Percentiles rank a stretch among this genome's conserved stretches.
phyloP scores from a whole-genome alignment of 2,113 vertebrate genomes.

The Phaethornis superciliosus region DNA sequence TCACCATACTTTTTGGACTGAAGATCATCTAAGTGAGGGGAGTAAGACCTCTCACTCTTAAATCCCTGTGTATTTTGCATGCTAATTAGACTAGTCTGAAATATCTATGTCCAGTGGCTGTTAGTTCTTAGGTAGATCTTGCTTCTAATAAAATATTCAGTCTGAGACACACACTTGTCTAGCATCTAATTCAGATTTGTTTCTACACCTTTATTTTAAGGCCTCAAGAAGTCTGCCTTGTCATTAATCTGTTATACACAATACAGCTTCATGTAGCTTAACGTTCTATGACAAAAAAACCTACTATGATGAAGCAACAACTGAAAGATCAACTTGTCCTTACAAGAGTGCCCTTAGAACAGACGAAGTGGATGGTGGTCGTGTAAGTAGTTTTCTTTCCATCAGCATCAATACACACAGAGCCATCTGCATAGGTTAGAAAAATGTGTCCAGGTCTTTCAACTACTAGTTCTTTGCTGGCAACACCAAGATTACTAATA shows the following conservation, averaged over 20 bases:
- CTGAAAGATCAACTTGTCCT: slow-evolving; percentile 44
- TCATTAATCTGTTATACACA: not conserved
- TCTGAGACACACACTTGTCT: not conserved
- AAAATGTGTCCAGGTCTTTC: slow-evolving; percentile 81
- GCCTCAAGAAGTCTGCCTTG: not conserved
- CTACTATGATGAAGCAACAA: not conserved
- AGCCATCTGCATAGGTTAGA: slow-evolving; percentile 88
- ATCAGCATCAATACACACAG: slow-evolving; percentile 76
- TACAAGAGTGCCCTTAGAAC: slow-evolving; percentile 81
- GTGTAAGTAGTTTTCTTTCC: slow-evolving; percentile 75
- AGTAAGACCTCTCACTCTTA: not conserved
- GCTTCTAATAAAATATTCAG: not conserved
- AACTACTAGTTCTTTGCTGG: slow-evolving; percentile 80
- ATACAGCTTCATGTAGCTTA: not conserved
- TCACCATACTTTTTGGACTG: not conserved
- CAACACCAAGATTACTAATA: slow-evolving; percentile 89
- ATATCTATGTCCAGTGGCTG: not conserved
- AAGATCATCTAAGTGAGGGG: not conserved
- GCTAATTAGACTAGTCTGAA: not conserved
- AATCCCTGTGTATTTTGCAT: not conserved
- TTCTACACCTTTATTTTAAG: not conserved
- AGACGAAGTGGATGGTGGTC: slow-evolving; percentile 88
- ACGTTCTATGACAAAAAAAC: not conserved
- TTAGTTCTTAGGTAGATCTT: not conserved
- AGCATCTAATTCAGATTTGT: not conserved